phyloP scores from a whole-genome alignment of 2,888 invertebrate genomes.

The Mongoloraphidia duomilia region DNA sequence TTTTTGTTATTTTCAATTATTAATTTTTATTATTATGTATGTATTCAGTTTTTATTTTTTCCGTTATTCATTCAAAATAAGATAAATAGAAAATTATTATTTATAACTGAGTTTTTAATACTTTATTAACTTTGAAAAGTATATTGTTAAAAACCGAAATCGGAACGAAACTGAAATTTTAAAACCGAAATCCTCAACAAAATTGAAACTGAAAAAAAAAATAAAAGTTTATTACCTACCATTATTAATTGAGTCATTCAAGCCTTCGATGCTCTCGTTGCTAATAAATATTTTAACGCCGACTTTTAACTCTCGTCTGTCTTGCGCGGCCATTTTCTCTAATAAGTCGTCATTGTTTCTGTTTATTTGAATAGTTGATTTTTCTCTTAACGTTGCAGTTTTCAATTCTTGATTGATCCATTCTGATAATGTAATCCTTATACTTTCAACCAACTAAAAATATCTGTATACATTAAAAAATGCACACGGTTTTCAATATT shows the following conservation, averaged over 20 bases:
- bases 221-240: constrained; percentile 31
- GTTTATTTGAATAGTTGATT: constrained; percentile 35
- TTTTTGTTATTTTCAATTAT: too few relatives aligned
- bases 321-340: constrained; percentile 50
- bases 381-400: constrained; percentile 22
- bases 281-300: constrained; percentile 79
- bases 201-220: too few relatives aligned
- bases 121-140: too few relatives aligned
- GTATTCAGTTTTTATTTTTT: too few relatives aligned
- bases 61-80: too few relatives aligned
- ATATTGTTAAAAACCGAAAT: too few relatives aligned
- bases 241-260: constrained; percentile 59
- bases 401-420: constrained; percentile 22
- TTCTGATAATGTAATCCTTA: constrained; percentile 41
- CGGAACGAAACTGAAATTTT: too few relatives aligned
- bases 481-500: neutral
- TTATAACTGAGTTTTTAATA: too few relatives aligned
- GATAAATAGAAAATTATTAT: too few relatives aligned
- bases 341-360: constrained; percentile 46
- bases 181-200: too few relatives aligned
- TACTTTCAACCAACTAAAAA: constrained; percentile 42
- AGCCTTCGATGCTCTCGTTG: constrained; percentile 43
- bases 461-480: neutral
- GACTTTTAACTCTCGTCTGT: constrained; percentile 63
- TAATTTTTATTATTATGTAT: too few relatives aligned